A percentile compares a stretch with the other conserved stretches of the same genome.
Evolutionary conservation across 2,113 vertebrate species (phyloP).

Genomic region (Rhipidura dahli): DNA sequence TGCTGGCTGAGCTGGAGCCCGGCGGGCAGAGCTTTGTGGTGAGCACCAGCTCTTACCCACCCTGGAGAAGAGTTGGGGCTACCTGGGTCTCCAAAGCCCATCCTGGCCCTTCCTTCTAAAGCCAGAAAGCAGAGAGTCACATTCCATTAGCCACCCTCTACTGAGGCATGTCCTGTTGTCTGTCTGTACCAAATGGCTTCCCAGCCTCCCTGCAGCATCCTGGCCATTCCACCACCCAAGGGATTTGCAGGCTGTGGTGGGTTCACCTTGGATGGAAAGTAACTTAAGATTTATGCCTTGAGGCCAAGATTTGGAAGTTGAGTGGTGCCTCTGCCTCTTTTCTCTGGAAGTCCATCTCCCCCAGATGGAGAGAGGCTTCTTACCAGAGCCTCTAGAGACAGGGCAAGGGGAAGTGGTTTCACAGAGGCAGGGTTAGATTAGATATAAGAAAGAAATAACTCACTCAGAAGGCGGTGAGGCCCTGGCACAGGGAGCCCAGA

Average conservation of each 20-base stretch:
- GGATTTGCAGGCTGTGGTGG: accelerated
- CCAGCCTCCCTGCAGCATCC: not conserved
- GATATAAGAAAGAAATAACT: not conserved
- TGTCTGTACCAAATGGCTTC: not conserved
- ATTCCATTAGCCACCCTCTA: not conserved
- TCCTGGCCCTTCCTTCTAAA: not conserved
- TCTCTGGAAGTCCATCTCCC: not conserved
- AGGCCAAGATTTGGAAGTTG: not conserved
- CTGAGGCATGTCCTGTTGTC: not conserved
- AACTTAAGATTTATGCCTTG: not conserved
- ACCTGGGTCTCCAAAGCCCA: not conserved
- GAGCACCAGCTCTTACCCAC: not conserved
- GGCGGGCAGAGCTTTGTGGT: not conserved
- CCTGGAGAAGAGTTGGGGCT: not conserved
- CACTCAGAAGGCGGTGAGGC: accelerated
- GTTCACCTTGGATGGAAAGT: not conserved
- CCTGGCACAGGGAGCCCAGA: not conserved
- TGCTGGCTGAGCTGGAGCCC: not conserved
- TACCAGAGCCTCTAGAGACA: not conserved
- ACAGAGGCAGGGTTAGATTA: not conserved
- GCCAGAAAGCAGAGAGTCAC: not conserved
- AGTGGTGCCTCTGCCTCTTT: not conserved
- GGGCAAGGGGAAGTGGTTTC: not conserved
- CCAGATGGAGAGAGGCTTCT: not conserved
- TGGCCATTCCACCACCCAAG: not conserved